Conservation (phyloP, 2,113 vertebrate genomes). For the Vulpes vulpes region DNA sequence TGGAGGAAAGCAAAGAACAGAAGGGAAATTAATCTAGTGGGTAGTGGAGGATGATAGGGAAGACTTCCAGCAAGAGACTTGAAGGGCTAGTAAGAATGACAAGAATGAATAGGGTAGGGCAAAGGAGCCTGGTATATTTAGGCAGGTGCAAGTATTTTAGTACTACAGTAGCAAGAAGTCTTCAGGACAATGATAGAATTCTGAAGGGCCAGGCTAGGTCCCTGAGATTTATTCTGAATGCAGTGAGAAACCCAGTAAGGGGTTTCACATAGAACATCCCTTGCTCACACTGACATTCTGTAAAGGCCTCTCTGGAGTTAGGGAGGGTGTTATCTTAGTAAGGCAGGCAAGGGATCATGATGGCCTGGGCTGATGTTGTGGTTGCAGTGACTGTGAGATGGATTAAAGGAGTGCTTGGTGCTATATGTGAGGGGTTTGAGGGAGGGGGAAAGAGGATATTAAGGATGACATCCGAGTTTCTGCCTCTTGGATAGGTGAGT, state of each 20-base stretch:
- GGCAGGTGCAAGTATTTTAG: neutral
- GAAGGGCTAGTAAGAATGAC: neutral
- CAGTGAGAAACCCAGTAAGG: neutral
- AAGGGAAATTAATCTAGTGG: neutral
- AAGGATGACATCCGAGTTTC: neutral
- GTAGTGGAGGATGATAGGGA: neutral
- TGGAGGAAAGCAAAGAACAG: neutral
- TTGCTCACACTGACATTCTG: neutral
- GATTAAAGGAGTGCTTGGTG: neutral
- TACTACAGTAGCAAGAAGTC: neutral
- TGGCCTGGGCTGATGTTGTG: neutral
- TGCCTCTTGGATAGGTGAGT: neutral
- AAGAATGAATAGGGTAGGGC: neutral
- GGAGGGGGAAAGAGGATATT: neutral
- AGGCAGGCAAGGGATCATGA: neutral
- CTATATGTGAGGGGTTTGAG: neutral
- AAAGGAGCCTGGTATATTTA: neutral
- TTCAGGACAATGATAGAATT: neutral
- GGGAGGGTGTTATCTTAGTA: neutral
- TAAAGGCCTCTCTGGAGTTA: neutral
- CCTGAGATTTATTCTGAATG: slow-evolving; percentile 23
- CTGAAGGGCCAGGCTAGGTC: neutral
- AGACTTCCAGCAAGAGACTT: neutral
- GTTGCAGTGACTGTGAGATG: neutral
- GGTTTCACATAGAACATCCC: neutral